Evolutionary conservation across 2,797 vertebrate genomes (phyloP), one percentile per base, ranked within the genome.

Genomic region (Cirrhinus molitorella): DNA sequence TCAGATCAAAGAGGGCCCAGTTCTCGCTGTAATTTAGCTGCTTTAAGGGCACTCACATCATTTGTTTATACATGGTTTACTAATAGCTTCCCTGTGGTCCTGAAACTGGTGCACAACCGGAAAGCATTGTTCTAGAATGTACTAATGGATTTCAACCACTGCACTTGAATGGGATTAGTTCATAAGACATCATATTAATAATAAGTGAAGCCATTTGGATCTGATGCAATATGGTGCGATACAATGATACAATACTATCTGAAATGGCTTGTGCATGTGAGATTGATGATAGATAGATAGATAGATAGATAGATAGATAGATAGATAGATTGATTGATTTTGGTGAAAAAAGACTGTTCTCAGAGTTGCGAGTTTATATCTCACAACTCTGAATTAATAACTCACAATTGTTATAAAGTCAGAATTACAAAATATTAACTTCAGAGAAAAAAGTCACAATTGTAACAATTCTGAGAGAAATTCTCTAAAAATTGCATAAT

Each of bases 21-120:
- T 49, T 73, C 43, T 34, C n/a, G 19, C 63, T 68, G 49, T 40
- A 80, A 68, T 65, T 65, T 74, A 74, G 59, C 28, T 73, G 43
- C 45, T 82, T 74, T 51, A 25, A 43, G 59, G 45, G 13, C 53
- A 61, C 55, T 74, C 31, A 37, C 31, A 49, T 74, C n/a, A 65
- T 65, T 78, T 78, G 59, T 78, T 78, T 40, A 31, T 61, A n/a
- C 57, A 31, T 74, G 21, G 43, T 82, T 73, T 49, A 65, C 28
- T 37, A 63, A 81, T 65, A 23, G 70, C 43, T 65, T 73, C 21
- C 53, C 14, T 2, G 40, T 34, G 67, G 40, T 34, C 25, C 25
- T 57, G 23, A 79, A 53, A 37, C 21, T 10, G 4, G 47, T 67
- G 4, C 9, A 23, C n/a, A 6, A 5, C 14, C 47, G 53, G 61